Base-by-base conservation (phyloP, 2,888 invertebrate species). In the Aleiodes leptofemur region DNA sequence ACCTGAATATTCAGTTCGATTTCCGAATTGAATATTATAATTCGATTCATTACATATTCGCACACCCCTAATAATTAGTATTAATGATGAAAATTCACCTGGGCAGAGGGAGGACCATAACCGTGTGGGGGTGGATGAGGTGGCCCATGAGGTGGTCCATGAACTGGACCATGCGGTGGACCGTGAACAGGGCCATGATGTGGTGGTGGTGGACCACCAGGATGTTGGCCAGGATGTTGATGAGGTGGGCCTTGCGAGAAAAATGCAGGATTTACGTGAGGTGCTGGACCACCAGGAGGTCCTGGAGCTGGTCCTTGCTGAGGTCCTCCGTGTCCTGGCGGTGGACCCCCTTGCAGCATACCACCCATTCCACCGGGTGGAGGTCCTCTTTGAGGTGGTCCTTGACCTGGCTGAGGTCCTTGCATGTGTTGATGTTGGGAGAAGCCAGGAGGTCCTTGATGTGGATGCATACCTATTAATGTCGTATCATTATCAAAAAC, bases 211-310 rank as follows among this genome's bases (percentile, higher is more conserved):
- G 92, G 91, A 81, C 93, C 87, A 4, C 86, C 90, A n/a, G 91
- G 91, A 84, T 92, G 92, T 76, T 92, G 92, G 82, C 91, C 91
- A 0, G 91, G 90, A 80, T 92, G 92, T 64, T 93, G 93, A 77
- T 90, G 90, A 43, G 91, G 91, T 9, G 91, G 92, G 48, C 92
- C 93, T 90, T 96, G 96, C 85, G 95, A 96, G 90, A 98, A 98
- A 93, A 98, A 98, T 77, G 98, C 98, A 55, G 98, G 98, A 91
- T 98, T 98, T 81, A 98, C 97, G 90, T 98, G 98, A 66, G 98
- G 97, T 34, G 97, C 97, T 6, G 96, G 96, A 56, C 93, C 93
- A 2, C 93, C 93, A 8, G 92, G 92, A 0, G 92, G 91, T 69
- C 90, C 90, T 80, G 90, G 90, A 70, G 90, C 89, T 59, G 90